A percentile compares a stretch with the other conserved stretches of the same genome.
Evolutionary conservation across 2,113 vertebrate genomes (phyloP).

Genomic region (Rhizomys pruinosus): DNA sequence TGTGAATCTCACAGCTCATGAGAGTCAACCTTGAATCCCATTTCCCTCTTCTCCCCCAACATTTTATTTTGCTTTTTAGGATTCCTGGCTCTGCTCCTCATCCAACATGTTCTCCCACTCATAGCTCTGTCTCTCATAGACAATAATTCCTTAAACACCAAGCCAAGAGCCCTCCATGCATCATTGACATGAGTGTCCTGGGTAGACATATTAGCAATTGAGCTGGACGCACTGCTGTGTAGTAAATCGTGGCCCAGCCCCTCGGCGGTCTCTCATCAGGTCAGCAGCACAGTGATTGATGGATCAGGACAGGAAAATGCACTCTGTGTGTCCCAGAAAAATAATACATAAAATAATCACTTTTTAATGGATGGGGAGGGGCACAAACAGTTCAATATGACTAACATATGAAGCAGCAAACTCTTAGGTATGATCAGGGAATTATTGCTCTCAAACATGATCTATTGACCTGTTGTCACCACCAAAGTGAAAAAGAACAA

Average conservation of each 20-base stretch:
- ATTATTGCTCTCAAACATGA: constrained; percentile 65
- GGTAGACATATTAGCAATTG: constrained; percentile 51
- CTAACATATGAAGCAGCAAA: constrained; percentile 68
- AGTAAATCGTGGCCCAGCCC: constrained; percentile 69
- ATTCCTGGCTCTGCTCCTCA: not conserved
- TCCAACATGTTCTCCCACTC: not conserved
- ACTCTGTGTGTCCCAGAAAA: constrained; percentile 76
- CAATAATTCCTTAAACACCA: constrained; percentile 58
- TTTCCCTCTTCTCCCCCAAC: not conserved
- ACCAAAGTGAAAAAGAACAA: not conserved
- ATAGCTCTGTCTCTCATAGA: constrained; percentile 63
- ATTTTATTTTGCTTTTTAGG: constrained; percentile 24
- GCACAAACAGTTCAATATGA: constrained; percentile 72
- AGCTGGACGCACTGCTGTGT: constrained; percentile 11
- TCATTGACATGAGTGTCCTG: constrained; percentile 59
- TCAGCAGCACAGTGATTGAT: constrained; percentile 74
- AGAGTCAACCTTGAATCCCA: not conserved
- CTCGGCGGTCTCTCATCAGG: constrained; percentile 62
- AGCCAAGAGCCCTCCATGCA: constrained; percentile 61
- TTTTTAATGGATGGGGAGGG: constrained; percentile 71
- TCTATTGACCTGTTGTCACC: constrained; percentile 42
- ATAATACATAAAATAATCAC: constrained; percentile 74
- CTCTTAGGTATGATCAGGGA: constrained; percentile 33
- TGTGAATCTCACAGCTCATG: not conserved
- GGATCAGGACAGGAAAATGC: constrained; percentile 64